A percentile compares a stretch with the other conserved stretches of the same genome.
phyloP scores from a whole-genome alignment of 2,797 vertebrate species.

The Epinephelus coioides region DNA sequence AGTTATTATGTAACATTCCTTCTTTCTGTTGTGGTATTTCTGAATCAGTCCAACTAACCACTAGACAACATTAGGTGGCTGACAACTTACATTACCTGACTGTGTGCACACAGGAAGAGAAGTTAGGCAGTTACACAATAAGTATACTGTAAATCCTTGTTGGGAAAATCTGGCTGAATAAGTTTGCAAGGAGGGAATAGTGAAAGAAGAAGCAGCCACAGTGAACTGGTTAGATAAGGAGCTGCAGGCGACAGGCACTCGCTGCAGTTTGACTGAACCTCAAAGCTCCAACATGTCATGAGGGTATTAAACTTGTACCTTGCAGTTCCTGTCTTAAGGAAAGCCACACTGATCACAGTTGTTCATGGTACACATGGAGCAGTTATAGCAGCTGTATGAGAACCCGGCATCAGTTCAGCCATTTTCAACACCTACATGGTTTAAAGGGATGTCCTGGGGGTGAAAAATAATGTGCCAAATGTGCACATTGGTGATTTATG shows the following conservation, averaged over 20 bases:
- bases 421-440: neutral
- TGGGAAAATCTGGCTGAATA: slow-evolving; percentile 15
- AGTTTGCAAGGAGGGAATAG: neutral
- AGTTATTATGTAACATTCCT: neutral
- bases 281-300: slow-evolving; percentile 13
- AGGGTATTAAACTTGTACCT: neutral
- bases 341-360: slow-evolving; percentile 12
- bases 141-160: slow-evolving; percentile 8
- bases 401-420: neutral
- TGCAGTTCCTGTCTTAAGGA: slow-evolving; percentile 5
- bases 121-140: neutral
- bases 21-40: slow-evolving; percentile 2
- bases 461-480: slow-evolving; percentile 1
- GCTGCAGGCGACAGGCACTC: neutral
- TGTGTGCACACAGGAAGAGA: neutral
- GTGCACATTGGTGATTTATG: accelerated
- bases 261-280: slow-evolving; percentile 9
- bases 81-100: neutral
- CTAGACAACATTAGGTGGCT: neutral
- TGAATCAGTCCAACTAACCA: neutral
- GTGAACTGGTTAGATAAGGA: slow-evolving; percentile 4
- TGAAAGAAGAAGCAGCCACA: neutral
- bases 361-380: neutral
- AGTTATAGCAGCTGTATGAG: neutral
- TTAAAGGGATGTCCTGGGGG: neutral